These are phyloP conservation scores for Phyllotreta striolata DNA, from an alignment of 2,888 invertebrate species.

Conservation along the genomic window DNA sequence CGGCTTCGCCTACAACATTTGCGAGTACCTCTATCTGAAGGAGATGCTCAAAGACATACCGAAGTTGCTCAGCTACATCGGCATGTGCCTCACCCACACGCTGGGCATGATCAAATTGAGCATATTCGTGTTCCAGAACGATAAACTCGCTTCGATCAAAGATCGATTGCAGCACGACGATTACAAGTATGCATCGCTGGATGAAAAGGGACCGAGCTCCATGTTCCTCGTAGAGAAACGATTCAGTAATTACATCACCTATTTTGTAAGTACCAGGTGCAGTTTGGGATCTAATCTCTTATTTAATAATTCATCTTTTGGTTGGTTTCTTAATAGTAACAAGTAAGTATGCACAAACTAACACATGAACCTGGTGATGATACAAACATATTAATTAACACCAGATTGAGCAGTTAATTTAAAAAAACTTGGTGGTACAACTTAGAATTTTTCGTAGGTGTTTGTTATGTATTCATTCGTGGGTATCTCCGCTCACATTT, in stretches of 20 bases:
- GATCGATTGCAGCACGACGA: conserved; percentile 30
- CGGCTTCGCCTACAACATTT: conserved; percentile 22
- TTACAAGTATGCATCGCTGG: conserved; percentile 27
- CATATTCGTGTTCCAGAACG: conserved; percentile 34
- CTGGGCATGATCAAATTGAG: conserved; percentile 42
- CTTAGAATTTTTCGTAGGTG: conserved; percentile 27
- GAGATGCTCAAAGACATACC: conserved; percentile 30
- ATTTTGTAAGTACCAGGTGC: conserved; percentile 6
- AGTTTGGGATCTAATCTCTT: too few relatives aligned
- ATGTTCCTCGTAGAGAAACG: conserved; percentile 6
- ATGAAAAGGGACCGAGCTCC: conserved; percentile 21
- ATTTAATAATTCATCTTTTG: too few relatives aligned
- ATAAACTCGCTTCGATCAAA: conserved; percentile 23
- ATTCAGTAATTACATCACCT: conserved; percentile 2
- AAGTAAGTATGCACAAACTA: too few relatives aligned
- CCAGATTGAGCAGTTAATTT: too few relatives aligned
- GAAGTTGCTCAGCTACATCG: conserved; percentile 41
- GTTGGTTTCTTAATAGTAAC: too few relatives aligned
- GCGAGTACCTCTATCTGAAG: conserved; percentile 30
- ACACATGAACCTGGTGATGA: too few relatives aligned
- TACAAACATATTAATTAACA: too few relatives aligned
- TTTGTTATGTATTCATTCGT: conserved; percentile 42
- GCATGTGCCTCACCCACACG: conserved; percentile 45
- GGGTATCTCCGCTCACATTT: conserved; percentile 45
- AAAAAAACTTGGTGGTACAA: not conserved